phyloP scores from a whole-genome alignment of 2,113 vertebrate genomes.

The Thymallus thymallus region DNA sequence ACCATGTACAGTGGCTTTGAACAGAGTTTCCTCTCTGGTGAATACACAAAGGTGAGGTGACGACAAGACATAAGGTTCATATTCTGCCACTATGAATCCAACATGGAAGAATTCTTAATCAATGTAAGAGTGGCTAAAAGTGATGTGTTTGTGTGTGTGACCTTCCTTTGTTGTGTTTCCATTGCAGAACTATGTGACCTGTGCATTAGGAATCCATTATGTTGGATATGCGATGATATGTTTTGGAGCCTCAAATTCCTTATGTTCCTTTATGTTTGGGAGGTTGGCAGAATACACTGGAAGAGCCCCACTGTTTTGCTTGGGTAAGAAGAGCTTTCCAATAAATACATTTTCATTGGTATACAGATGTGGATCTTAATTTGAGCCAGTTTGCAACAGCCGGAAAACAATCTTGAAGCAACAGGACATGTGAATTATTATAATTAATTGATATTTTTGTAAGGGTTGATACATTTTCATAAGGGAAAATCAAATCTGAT shows the following conservation, averaged over 20 bases:
- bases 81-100: too few relatives aligned
- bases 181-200: constrained; percentile 85
- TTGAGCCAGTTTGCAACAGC: background rate
- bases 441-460: too few relatives aligned
- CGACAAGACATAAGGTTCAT: too few relatives aligned
- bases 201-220: constrained; percentile 86
- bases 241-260: constrained; percentile 82
- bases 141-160: background rate
- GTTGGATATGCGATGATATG: constrained; percentile 93
- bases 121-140: background rate
- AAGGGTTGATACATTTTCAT: too few relatives aligned
- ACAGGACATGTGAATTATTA: too few relatives aligned
- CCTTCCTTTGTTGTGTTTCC: constrained; percentile 10
- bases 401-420: too few relatives aligned
- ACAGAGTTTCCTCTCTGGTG: constrained; percentile 90
- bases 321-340: constrained; percentile 77
- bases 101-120: background rate
- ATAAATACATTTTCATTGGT: background rate
- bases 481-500: too few relatives aligned
- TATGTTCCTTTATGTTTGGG: constrained; percentile 83
- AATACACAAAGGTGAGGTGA: constrained; percentile 87
- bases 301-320: constrained; percentile 74
- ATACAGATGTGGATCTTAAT: background rate
- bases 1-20: constrained; percentile 93
- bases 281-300: constrained; percentile 80